Conservation (phyloP, 1,140 invertebrate genomes). For the Pantala flavescens region DNA sequence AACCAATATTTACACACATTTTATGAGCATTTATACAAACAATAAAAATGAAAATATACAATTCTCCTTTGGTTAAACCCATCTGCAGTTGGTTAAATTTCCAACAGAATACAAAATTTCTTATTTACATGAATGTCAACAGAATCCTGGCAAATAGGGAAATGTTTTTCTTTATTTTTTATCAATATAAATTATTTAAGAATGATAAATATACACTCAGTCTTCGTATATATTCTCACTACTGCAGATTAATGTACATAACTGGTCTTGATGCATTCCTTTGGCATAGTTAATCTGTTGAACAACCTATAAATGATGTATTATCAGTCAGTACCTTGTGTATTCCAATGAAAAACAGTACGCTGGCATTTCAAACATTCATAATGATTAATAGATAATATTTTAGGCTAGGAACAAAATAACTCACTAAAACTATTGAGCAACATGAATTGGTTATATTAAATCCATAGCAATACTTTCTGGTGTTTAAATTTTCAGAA, state of each 20-base stretch:
- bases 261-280: slow-evolving; percentile 69
- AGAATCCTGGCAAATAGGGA: background rate
- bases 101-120: background rate
- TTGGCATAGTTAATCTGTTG: slow-evolving; percentile 78
- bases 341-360: background rate
- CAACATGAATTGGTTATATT: too few species aligned
- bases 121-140: background rate
- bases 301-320: slow-evolving; percentile 37
- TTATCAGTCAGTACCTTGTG: background rate
- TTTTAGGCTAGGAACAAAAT: background rate
- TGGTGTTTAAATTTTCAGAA: too few species aligned
- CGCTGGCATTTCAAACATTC: slow-evolving; percentile 13
- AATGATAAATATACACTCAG: slow-evolving; percentile 16
- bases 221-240: slow-evolving; percentile 20
- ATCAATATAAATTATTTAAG: background rate
- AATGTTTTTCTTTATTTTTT: background rate
- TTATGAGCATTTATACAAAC: slow-evolving; percentile 5
- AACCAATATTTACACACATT: background rate
- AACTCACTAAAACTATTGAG: too few species aligned
- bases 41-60: slow-evolving; percentile 10
- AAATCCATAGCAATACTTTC: too few species aligned
- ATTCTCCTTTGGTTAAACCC: background rate
- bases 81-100: too few species aligned
- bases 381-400: background rate
- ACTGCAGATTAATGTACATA: slow-evolving; percentile 37